Evolutionary conservation across 2,797 vertebrate genomes (phyloP).

Genomic region (Anguilla anguilla): DNA sequence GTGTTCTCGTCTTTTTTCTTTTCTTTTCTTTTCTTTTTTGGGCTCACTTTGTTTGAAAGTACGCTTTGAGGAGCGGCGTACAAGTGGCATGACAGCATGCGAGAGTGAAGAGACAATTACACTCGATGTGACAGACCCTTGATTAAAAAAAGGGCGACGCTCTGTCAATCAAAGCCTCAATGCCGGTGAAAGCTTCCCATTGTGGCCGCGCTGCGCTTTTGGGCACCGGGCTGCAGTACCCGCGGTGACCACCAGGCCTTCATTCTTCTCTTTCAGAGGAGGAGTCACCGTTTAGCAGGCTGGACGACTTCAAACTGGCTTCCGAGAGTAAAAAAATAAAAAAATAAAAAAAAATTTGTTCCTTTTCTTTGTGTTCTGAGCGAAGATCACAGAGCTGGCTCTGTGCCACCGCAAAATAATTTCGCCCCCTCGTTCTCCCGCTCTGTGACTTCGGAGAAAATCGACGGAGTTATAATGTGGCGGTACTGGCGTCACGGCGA

Average conservation of each 20-base stretch:
- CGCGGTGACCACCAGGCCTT: neutral
- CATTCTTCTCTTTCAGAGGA: neutral
- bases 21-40: no score
- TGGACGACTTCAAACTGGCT: neutral
- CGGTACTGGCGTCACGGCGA: neutral
- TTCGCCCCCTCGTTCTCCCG: neutral
- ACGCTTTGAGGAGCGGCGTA: neutral
- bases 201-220: neutral
- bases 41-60: neutral
- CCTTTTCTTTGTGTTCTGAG: neutral
- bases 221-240: neutral
- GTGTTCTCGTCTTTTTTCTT: neutral
- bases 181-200: neutral
- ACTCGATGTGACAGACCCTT: neutral
- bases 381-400: neutral
- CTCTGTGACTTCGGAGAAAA: neutral
- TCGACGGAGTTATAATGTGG: slow-evolving; percentile 9
- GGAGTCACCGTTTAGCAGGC: neutral
- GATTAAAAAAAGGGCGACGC: neutral
- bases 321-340: no score
- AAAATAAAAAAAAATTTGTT: no score
- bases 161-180: neutral
- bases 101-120: neutral
- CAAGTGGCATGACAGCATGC: neutral
- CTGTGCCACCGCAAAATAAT: neutral